Base-by-base conservation (phyloP, 2,113 vertebrate genomes). In the Eleginops maclovinus region DNA sequence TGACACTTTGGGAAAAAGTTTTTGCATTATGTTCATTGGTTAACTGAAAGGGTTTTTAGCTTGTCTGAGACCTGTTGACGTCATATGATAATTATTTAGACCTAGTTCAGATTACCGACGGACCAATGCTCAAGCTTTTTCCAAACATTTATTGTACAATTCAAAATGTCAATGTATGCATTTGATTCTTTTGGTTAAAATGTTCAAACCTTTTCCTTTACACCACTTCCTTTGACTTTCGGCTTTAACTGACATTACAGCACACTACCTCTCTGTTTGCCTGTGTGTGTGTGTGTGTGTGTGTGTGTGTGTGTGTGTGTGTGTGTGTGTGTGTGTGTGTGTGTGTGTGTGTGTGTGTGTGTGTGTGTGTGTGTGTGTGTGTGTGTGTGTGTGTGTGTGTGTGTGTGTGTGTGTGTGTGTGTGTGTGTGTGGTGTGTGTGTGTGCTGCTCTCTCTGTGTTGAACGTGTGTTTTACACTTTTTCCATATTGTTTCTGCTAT, bases 111-210 rank as follows among this genome's bases (percentile, higher is more conserved):
- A 65, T 76, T 40, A 67, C 31, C 1, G 63, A 79, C 63, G 68
- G 53, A 78, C 53, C 31, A 54, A 65, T 69, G 46, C 68, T 71
- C 1, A 72, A 81, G 44, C 60, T 44, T 77, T 81, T 81, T 72
- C 49, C 66, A 81, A 54, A 74, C 1, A 47, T 43, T 44, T 46
- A 36, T 26, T 65, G 14, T 72, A 12, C 70, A 65, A 85, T 78
- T 91, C 86, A 87, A 91, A 93, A 91, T 90, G 92, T 90, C 86
- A 89, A 55, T 11, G 74, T 84, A 82, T 84, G 79, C 77, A 49
- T 84, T 82, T 79, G 24, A 71, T 55, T 67, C n/a, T 41, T 77
- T 79, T 61, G 43, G 47, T 59, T 55, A 64, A 36, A 77, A 41
- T 82, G 28, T 60, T 68, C 54, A 74, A 71, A n/a, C 31, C 15